Conservation (phyloP, 2,797 vertebrate genomes). For the Setipinna tenuifilis region DNA sequence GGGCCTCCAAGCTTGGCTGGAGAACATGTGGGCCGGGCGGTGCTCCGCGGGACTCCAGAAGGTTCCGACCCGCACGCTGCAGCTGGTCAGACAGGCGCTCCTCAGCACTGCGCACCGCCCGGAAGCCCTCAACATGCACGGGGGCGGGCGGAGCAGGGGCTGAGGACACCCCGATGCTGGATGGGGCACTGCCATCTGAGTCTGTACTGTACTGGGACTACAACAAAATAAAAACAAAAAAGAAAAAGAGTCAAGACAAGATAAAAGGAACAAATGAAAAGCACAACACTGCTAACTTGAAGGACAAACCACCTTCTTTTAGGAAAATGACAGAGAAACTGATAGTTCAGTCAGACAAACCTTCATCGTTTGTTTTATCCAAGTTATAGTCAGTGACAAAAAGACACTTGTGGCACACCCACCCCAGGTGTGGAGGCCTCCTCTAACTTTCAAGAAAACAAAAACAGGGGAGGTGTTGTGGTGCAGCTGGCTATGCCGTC, state of each 20-base stretch:
- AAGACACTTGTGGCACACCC: too few relatives aligned
- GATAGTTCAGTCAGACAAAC: too few relatives aligned
- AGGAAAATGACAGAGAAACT: too few relatives aligned
- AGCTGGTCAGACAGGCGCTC: conserved; percentile 45
- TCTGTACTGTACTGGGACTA: conserved; percentile 71
- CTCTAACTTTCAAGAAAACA: too few relatives aligned
- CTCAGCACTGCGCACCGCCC: conserved; percentile 35
- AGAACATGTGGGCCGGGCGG: neutral
- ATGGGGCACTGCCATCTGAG: conserved; percentile 68
- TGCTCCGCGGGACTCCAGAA: conserved; percentile 28
- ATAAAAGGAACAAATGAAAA: neutral
- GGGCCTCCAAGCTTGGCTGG: conserved; percentile 47
- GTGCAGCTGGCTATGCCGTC: too few relatives aligned
- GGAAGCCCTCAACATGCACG: conserved; percentile 9
- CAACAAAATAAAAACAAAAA: conserved; percentile 11
- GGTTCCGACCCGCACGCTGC: conserved; percentile 30
- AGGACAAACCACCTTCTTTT: too few relatives aligned
- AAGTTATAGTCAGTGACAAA: too few relatives aligned
- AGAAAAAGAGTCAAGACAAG: neutral
- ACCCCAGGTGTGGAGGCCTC: too few relatives aligned
- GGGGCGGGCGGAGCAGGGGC: neutral
- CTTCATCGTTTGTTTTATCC: too few relatives aligned
- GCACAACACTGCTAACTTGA: too few relatives aligned
- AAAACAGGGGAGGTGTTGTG: too few relatives aligned
- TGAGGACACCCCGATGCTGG: conserved; percentile 48